These are phyloP conservation scores for Eulemur rufifrons DNA, from an alignment of 2,113 vertebrate genomes.

Conservation along the genomic window DNA sequence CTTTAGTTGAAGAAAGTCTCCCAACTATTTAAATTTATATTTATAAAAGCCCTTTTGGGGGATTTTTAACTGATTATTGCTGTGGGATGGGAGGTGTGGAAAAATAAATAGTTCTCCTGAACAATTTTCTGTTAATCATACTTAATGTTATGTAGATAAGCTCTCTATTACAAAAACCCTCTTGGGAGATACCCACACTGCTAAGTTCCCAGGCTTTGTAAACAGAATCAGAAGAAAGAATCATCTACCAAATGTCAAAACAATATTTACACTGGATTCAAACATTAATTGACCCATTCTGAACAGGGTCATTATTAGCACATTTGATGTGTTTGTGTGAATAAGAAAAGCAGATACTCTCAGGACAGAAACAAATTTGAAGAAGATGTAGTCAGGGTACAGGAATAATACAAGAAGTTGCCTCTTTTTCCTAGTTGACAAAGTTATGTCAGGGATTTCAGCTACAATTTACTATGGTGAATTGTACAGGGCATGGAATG, in stretches of 20 bases:
- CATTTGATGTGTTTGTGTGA: neutral
- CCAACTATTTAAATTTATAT: neutral
- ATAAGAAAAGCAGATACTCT: neutral
- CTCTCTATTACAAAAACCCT: neutral
- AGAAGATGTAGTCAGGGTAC: neutral
- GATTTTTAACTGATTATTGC: neutral
- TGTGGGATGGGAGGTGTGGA: neutral
- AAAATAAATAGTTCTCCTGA: neutral
- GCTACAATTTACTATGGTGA: neutral
- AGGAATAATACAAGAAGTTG: neutral
- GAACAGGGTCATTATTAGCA: neutral
- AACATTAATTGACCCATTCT: neutral
- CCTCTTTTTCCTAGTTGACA: neutral
- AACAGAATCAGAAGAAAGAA: neutral
- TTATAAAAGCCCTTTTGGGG: neutral
- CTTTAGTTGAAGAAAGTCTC: neutral
- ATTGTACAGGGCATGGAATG: neutral
- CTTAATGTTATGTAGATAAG: neutral
- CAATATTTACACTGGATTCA: neutral
- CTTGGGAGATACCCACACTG: neutral
- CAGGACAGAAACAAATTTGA: neutral
- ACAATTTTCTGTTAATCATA: neutral
- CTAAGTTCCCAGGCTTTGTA: neutral
- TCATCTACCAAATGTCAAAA: neutral
- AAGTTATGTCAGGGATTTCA: neutral